Evolutionary conservation across 2,888 invertebrate genomes (phyloP).

Genomic region (Metalampra italica): DNA sequence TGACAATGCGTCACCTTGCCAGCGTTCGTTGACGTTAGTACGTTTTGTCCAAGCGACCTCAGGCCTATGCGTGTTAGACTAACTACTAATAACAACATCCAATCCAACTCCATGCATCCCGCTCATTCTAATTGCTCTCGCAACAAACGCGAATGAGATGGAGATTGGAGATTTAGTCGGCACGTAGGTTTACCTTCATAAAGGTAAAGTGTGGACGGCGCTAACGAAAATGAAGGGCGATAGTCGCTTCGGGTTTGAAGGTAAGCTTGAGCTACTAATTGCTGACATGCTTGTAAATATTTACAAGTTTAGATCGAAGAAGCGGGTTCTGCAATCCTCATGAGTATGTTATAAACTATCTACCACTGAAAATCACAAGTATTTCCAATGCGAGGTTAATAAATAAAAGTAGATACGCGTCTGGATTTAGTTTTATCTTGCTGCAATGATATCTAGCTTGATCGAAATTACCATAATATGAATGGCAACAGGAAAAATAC

Average conservation of each 20-base stretch:
- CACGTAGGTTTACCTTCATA: slow-evolving; percentile 62
- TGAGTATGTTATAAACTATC: neutral
- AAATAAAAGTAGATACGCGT: too few relatives aligned
- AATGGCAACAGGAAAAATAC: too few relatives aligned
- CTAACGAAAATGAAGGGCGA: slow-evolving; percentile 77
- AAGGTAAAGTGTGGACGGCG: slow-evolving; percentile 67
- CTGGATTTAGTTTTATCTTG: too few relatives aligned
- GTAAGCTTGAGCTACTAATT: slow-evolving; percentile 60
- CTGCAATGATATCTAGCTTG: too few relatives aligned
- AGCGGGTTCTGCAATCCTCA: slow-evolving; percentile 1
- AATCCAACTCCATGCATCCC: slow-evolving; percentile 56
- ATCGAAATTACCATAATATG: too few relatives aligned
- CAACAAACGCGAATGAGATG: slow-evolving; percentile 46
- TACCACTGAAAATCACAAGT: too few relatives aligned
- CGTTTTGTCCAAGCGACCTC: slow-evolving; percentile 75
- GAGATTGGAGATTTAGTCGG: slow-evolving; percentile 52
- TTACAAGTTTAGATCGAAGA: slow-evolving; percentile 14
- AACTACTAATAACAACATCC: slow-evolving; percentile 61
- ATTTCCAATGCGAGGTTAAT: too few relatives aligned
- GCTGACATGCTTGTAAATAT: slow-evolving; percentile 39
- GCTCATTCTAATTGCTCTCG: slow-evolving; percentile 44
- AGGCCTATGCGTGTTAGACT: slow-evolving; percentile 59
- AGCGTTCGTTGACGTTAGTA: slow-evolving; percentile 75
- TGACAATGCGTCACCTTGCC: slow-evolving; percentile 72
- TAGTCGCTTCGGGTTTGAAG: slow-evolving; percentile 63